These are phyloP conservation scores for Nesidiocoris tenuis DNA, from an alignment of 2,888 invertebrate genomes.

Conservation along the genomic window DNA sequence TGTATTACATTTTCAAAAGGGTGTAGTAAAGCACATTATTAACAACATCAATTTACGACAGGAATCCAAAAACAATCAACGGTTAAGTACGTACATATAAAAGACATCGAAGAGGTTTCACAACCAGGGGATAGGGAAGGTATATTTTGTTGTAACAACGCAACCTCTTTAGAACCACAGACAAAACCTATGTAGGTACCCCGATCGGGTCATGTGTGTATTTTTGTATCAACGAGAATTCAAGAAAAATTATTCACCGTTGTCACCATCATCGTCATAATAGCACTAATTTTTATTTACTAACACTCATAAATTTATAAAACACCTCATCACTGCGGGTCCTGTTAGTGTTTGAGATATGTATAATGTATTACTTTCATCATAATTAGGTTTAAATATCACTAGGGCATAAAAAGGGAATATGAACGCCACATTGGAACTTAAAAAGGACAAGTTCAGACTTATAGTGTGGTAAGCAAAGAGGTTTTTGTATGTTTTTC, in stretches of 20 bases:
- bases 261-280: neutral
- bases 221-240: slow-evolving; percentile 22
- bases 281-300: slow-evolving; percentile 8
- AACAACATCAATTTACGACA: slow-evolving; percentile 48
- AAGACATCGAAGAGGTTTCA: slow-evolving; percentile 48
- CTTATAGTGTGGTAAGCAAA: slow-evolving; percentile 47
- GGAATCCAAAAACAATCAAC: slow-evolving; percentile 49
- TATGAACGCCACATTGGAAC: slow-evolving; percentile 43
- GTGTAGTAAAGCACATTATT: slow-evolving; percentile 45
- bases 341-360: slow-evolving; percentile 46
- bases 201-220: slow-evolving; percentile 9
- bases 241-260: slow-evolving; percentile 26
- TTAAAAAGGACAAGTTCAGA: slow-evolving; percentile 47
- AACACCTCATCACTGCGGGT: slow-evolving; percentile 38
- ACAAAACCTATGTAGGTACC: slow-evolving; percentile 20
- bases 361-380: slow-evolving; percentile 43
- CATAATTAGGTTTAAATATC: slow-evolving; percentile 27
- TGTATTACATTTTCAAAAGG: slow-evolving; percentile 22
- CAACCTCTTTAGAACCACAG: slow-evolving; percentile 34
- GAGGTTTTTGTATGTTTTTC: slow-evolving; percentile 24
- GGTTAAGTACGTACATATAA: slow-evolving; percentile 51
- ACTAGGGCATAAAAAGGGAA: slow-evolving; percentile 29
- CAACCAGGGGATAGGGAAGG: slow-evolving; percentile 48
- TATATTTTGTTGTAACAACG: slow-evolving; percentile 30
- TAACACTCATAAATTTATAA: slow-evolving; percentile 23